phyloP scores from a whole-genome alignment of 53 echinoderm and acorn worm genomes.

The Luidia sarsii region DNA sequence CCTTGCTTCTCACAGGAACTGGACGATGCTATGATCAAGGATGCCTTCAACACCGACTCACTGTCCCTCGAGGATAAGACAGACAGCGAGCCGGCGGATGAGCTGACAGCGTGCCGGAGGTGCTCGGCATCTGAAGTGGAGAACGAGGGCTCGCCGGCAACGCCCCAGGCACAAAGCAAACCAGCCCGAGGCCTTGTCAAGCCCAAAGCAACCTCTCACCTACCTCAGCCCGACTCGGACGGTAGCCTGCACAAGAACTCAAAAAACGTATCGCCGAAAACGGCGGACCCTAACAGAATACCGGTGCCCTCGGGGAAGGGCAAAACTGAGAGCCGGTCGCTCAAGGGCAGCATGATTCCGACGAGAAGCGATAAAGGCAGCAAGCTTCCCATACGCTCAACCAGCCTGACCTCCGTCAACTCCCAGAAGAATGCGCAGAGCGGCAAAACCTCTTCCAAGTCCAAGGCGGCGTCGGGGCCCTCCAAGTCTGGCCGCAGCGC shows the following conservation, averaged over 20 bases:
- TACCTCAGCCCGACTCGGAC: constrained; percentile 46
- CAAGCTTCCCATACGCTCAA: constrained; percentile 48
- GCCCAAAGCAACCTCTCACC: constrained; percentile 44
- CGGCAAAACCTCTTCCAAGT: constrained; percentile 65
- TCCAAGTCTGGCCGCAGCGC: constrained; percentile 52
- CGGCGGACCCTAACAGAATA: constrained; percentile 15
- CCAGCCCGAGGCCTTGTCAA: constrained; percentile 49
- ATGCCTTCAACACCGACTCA: constrained; percentile 10
- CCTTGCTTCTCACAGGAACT: constrained; percentile 93
- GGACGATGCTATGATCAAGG: constrained; percentile 71
- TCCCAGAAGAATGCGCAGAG: constrained; percentile 46
- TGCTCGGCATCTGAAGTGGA: constrained; percentile 20
- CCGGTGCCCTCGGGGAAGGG: constrained; percentile 23
- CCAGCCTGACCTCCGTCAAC: constrained; percentile 55
- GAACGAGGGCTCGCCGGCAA: constrained; percentile 1
- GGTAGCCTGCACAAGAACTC: constrained; percentile 36
- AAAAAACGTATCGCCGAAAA: constrained; percentile 28
- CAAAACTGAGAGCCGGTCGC: constrained; percentile 29
- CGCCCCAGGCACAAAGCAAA: constrained; percentile 45
- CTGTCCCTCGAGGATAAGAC: constrained; percentile 12
- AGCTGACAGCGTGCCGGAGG: constrained; percentile 3
- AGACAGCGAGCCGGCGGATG: constrained; percentile 21
- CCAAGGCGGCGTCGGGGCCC: constrained; percentile 29
- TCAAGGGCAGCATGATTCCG: constrained; percentile 34
- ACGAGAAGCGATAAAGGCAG: constrained; percentile 20